Evolutionary conservation across 2,113 vertebrate species (phyloP), one percentile per base, ranked within the genome.

Genomic region (Polypterus senegalus): DNA sequence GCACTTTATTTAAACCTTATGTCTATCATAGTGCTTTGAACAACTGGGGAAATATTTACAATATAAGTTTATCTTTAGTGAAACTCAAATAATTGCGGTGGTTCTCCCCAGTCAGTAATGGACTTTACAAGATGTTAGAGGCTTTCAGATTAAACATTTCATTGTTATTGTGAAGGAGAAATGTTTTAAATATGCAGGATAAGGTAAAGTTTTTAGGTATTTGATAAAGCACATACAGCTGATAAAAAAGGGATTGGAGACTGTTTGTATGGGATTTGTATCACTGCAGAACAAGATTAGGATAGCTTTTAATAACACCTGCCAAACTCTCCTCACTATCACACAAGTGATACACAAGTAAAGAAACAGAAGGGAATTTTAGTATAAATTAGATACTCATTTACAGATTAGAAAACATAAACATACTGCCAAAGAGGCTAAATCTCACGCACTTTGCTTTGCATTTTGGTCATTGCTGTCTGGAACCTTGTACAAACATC

Each of bases 311-410:
- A 47, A 66, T 70, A 72, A 73, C 71, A 76, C 65, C 69, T 83
- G 75, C 75, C 77, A 77, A 69, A 52, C 58, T 58, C 60, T 27
- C 3, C 66, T 60, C 54, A 76, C 74, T 72, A 71, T 75, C 72
- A 65, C 65, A 79, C 75, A 60, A 66, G 63, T 70, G 74, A 74
- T 66, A 70, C 76, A 73, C 63, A 78, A 76, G 71, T 63, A 69
- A 58, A 67, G 45, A 52, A 43, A 59, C 71, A 67, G 65, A 71
- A 76, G 71, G 67, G 64, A 67, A 10, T 65, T 65, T 58, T 74
- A 71, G 70, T 65, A 72, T 66, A 67, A 61, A 73, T 66, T 65
- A 67, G 64, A 72, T 58, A 59, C 65, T 67, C 68, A 67, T 49
- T 70, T 67, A 73, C 70, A 71, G 69, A 70, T 71, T 70, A 65